phyloP scores from a whole-genome alignment of 2,888 invertebrate genomes.

The Aphodius sticticus region DNA sequence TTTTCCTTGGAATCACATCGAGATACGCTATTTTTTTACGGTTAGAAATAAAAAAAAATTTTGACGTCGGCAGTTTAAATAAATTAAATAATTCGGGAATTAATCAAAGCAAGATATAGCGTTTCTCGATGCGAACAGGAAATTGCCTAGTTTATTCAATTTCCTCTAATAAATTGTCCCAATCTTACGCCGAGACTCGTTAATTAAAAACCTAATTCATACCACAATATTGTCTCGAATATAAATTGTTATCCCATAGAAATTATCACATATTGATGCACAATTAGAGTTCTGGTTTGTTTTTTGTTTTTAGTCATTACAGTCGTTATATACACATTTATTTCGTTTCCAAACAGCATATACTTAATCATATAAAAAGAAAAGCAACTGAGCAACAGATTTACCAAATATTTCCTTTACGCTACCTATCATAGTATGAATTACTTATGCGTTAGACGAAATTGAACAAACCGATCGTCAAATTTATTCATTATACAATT shows the following conservation, averaged over 20 bases:
- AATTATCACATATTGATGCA: constrained; percentile 7
- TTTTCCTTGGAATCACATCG: no score
- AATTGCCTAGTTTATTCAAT: constrained; percentile 16
- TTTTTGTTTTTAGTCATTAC: constrained; percentile 12
- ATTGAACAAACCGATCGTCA: constrained; percentile 34
- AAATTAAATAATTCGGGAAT: no score
- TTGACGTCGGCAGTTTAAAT: neutral
- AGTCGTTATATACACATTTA: neutral
- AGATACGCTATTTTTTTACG: no score
- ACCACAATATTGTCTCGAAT: constrained; percentile 13
- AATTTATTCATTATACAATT: neutral
- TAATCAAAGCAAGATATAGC: no score
- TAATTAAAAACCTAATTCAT: neutral
- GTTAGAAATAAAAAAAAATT: neutral
- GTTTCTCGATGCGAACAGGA: no score
- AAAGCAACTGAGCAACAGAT: neutral
- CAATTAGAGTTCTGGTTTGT: no score
- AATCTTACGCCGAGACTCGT: neutral
- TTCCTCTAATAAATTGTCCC: constrained; percentile 14
- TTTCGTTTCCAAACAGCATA: neutral
- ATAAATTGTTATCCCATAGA: neutral
- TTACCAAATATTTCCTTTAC: no score
- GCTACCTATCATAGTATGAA: neutral
- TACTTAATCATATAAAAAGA: neutral
- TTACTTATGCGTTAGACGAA: constrained; percentile 37